These are phyloP conservation scores for Leucoraja ocellata DNA, from an alignment of 2,797 vertebrate species.

Conservation along the genomic window DNA sequence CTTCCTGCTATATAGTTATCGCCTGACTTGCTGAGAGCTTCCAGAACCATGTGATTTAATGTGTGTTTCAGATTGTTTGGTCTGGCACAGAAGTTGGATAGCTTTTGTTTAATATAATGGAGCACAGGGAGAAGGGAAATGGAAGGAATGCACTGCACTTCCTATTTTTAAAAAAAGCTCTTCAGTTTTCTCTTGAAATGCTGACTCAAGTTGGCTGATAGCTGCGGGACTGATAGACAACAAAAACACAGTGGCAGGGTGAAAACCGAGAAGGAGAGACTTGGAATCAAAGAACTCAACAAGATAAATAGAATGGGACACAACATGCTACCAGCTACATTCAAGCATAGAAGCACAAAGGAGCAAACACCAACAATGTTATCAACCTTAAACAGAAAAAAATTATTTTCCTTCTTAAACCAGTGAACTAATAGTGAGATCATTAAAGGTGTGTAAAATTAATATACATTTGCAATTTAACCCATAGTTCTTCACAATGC, in stretches of 20 bases:
- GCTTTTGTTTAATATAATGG: constrained; percentile 10
- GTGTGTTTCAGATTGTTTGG: neutral
- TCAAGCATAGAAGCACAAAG: neutral
- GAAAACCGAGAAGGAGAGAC: neutral
- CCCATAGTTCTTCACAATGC: neutral
- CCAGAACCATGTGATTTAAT: neutral
- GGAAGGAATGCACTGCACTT: neutral
- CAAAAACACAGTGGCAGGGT: neutral
- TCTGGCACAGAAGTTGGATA: neutral
- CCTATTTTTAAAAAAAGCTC: neutral
- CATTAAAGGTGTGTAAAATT: neutral
- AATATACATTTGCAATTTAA: neutral
- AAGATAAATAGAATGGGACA: neutral
- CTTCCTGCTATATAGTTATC: neutral
- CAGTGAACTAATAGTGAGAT: neutral
- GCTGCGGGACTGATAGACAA: neutral
- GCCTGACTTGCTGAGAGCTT: neutral
- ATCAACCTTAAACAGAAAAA: neutral
- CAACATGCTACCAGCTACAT: neutral
- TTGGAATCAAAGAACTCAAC: neutral
- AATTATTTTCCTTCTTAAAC: neutral
- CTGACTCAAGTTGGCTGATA: neutral
- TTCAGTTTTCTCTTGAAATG: neutral
- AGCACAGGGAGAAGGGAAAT: constrained; percentile 1
- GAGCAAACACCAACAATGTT: neutral